Conservation (phyloP, 2,888 invertebrate genomes). For the Lysandra coridon region DNA sequence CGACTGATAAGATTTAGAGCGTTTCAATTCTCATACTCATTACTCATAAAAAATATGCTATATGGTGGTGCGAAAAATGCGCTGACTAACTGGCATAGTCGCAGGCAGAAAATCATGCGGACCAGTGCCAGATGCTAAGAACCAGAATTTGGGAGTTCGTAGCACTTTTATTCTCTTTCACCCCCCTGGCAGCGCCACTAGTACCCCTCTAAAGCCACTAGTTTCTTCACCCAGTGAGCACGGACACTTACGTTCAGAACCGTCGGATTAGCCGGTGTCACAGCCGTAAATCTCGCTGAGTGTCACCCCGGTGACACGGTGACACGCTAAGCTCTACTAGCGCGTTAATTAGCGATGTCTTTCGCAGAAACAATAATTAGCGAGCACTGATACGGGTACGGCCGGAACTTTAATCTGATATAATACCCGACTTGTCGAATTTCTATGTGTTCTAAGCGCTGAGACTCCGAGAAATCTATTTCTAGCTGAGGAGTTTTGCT, state of each 20-base stretch:
- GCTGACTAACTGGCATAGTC: no score
- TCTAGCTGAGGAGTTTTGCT: background rate
- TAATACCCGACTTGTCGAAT: background rate
- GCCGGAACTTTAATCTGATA: background rate
- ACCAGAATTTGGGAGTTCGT: no score
- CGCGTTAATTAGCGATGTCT: slow-evolving; percentile 13
- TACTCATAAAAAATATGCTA: no score
- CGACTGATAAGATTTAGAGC: no score
- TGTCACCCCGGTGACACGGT: background rate
- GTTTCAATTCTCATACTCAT: no score
- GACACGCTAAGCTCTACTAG: slow-evolving; percentile 11
- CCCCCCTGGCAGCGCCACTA: no score
- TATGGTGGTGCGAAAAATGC: no score
- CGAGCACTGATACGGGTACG: slow-evolving; percentile 9
- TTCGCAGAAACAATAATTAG: background rate
- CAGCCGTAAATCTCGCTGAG: slow-evolving; percentile 1
- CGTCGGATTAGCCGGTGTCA: background rate
- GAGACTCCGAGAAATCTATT: background rate
- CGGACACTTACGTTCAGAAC: background rate
- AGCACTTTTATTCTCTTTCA: no score
- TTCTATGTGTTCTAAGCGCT: background rate
- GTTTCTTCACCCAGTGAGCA: background rate
- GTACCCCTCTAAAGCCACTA: background rate
- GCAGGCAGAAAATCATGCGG: no score
- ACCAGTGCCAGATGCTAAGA: no score